Evolutionary conservation across 2,888 invertebrate species (phyloP).

Genomic region (Seira ritae): DNA sequence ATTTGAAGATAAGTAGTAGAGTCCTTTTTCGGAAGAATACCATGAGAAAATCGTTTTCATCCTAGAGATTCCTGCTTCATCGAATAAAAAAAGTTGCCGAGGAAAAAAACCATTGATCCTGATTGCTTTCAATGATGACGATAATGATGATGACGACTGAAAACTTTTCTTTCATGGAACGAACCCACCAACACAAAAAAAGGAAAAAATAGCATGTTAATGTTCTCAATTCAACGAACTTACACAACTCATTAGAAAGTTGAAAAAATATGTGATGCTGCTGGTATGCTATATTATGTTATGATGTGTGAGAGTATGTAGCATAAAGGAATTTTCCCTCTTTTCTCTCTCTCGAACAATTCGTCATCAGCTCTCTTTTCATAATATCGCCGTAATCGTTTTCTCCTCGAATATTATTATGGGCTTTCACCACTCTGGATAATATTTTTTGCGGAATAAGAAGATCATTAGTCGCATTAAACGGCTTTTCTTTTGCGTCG

Average conservation of each 20-base stretch:
- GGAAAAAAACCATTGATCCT: conserved; percentile 6
- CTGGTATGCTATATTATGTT: too few relatives aligned
- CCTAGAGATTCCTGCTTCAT: background rate
- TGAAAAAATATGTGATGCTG: conserved; percentile 8
- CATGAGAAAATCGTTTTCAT: background rate
- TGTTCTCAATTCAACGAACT: conserved; percentile 9
- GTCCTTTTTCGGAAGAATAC: background rate
- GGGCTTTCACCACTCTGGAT: conserved; percentile 4
- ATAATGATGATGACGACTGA: conserved; percentile 7
- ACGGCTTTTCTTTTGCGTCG: background rate
- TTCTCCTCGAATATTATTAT: background rate
- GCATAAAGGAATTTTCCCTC: background rate
- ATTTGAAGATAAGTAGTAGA: conserved; percentile 6
- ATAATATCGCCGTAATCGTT: background rate
- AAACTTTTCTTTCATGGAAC: background rate
- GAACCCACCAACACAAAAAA: background rate
- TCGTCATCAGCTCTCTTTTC: background rate
- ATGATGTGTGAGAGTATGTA: background rate
- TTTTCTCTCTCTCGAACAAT: background rate
- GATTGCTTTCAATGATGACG: background rate
- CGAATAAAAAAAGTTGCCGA: background rate
- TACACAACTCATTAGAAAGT: conserved; percentile 4
- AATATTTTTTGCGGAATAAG: background rate
- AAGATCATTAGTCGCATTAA: conserved; percentile 8
- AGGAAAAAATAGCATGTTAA: background rate